phyloP scores from a whole-genome alignment of 2,888 invertebrate species.

The Acleris emargana region DNA sequence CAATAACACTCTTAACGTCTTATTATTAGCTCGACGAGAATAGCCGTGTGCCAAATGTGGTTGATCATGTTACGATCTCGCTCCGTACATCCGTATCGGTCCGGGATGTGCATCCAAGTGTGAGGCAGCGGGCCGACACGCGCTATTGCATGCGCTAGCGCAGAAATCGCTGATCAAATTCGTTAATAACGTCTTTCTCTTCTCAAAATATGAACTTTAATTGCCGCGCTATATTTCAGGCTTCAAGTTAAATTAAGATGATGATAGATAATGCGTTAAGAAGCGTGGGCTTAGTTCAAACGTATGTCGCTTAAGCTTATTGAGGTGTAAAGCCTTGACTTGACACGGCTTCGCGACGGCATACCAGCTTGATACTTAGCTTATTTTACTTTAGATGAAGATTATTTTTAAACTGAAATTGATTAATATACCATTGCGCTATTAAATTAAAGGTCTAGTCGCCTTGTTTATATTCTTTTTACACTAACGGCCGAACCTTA shows the following conservation, averaged over 20 bases:
- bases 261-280: background rate
- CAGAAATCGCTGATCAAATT: slow-evolving; percentile 50
- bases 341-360: slow-evolving; percentile 10
- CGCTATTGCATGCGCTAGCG: slow-evolving; percentile 62
- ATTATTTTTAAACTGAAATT: too few species aligned
- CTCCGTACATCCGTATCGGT: slow-evolving; percentile 30
- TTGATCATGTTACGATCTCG: slow-evolving; percentile 36
- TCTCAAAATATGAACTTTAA: slow-evolving; percentile 31
- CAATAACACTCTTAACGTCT: slow-evolving; percentile 21
- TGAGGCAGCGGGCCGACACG: slow-evolving; percentile 65
- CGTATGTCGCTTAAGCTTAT: slow-evolving; percentile 10
- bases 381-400: too few species aligned
- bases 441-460: too few species aligned
- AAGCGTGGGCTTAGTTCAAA: background rate
- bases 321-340: slow-evolving; percentile 20
- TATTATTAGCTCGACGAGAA: slow-evolving; percentile 27
- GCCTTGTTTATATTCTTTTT: too few species aligned
- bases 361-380: background rate
- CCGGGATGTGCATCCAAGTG: slow-evolving; percentile 57
- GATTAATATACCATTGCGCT: too few species aligned
- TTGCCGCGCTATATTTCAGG: slow-evolving; percentile 2
- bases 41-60: slow-evolving; percentile 37
- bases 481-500: too few species aligned
- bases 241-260: background rate
- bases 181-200: slow-evolving; percentile 44